A percentile compares a stretch with the other conserved stretches of the same genome.
Conservation (phyloP, 2,113 vertebrate species). For the human region DNA sequence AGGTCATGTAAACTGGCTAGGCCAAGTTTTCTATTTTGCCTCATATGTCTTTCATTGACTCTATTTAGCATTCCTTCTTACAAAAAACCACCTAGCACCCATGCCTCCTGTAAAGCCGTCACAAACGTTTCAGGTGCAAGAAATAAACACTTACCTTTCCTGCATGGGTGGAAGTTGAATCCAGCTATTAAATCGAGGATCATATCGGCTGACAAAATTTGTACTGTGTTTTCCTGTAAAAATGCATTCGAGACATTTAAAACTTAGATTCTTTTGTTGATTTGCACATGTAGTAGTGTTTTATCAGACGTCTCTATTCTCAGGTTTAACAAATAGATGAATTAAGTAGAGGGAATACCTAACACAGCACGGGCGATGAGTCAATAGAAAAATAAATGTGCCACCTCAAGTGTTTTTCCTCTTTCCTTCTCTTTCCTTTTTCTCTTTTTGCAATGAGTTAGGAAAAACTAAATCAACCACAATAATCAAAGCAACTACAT, state of each 20-base stretch:
- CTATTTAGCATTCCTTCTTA: neutral
- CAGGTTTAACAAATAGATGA: neutral
- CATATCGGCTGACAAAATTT: conserved; percentile 98
- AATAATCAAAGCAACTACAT: neutral
- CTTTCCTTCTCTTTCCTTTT: neutral
- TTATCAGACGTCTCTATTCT: neutral
- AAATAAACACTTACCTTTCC: conserved; percentile 91
- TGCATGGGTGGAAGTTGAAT: conserved; percentile 99
- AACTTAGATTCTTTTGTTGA: neutral
- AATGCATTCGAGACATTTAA: conserved; percentile 84
- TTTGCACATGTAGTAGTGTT: neutral
- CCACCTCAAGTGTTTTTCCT: neutral
- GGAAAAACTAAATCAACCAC: neutral
- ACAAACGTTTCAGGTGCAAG: conserved; percentile 49
- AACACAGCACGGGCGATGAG: neutral
- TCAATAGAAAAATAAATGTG: neutral
- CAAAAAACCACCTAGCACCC: conserved; percentile 52
- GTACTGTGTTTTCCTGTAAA: conserved; percentile 98
- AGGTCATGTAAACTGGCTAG: neutral
- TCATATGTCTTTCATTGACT: neutral
- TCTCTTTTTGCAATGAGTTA: conserved; percentile 3
- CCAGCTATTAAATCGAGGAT: conserved; percentile 99
- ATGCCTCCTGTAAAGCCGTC: neutral
- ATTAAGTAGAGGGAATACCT: neutral
- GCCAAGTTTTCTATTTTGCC: neutral